Percentiles rank a stretch among this genome's conserved stretches.
These are phyloP conservation scores for Perccottus glenii DNA, from an alignment of 2,113 vertebrate genomes.

Conservation along the genomic window DNA sequence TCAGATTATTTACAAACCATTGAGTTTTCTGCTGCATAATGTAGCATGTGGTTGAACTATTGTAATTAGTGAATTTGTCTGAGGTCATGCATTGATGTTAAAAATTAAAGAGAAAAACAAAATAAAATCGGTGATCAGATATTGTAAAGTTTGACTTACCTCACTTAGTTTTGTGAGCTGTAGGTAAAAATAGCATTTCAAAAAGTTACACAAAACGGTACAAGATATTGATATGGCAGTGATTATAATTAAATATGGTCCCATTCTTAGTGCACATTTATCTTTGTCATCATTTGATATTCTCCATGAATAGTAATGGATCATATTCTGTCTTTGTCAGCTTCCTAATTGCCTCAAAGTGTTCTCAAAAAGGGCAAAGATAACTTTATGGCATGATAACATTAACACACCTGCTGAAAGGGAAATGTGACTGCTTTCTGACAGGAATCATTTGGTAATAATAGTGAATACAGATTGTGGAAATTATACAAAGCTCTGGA, in stretches of 20 bases:
- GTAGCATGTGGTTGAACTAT: too few species aligned
- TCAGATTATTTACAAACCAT: too few species aligned
- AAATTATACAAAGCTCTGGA: neutral
- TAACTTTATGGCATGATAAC: slow-evolving; percentile 21
- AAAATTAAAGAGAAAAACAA: neutral
- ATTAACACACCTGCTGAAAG: slow-evolving; percentile 18
- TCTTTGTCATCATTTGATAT: slow-evolving; percentile 49
- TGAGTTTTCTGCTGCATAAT: too few species aligned
- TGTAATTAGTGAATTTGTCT: too few species aligned
- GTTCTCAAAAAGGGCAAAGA: slow-evolving; percentile 20
- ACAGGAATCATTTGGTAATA: neutral
- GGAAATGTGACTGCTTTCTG: neutral
- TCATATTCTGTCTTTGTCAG: slow-evolving; percentile 41
- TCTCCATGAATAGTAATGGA: slow-evolving; percentile 22
- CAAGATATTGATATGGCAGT: slow-evolving; percentile 13
- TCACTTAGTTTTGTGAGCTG: neutral
- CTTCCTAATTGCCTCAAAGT: slow-evolving; percentile 45
- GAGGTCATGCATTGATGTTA: too few species aligned
- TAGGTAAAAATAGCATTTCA: slow-evolving; percentile 6
- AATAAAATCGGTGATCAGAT: too few species aligned
- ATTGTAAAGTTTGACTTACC: neutral
- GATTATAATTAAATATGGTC: slow-evolving; percentile 42
- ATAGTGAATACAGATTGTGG: neutral
- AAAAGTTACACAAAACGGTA: neutral
- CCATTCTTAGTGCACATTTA: slow-evolving; percentile 38